Conservation (phyloP, 2,888 invertebrate genomes). For the Hyposoter dolosus region DNA sequence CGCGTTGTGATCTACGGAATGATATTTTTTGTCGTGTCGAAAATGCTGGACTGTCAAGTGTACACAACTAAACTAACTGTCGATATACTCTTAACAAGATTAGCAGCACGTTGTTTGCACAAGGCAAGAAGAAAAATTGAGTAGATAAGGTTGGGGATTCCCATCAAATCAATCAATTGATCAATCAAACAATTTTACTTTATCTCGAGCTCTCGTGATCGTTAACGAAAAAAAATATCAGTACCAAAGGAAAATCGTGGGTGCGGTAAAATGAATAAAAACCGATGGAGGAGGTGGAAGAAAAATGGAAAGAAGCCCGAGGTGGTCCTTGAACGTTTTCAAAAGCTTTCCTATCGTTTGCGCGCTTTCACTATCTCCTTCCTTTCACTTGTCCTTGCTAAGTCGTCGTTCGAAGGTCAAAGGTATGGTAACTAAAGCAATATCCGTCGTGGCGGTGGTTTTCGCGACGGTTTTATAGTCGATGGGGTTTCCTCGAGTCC, state of each 20-base stretch:
- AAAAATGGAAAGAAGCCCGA: slow-evolving; percentile 20
- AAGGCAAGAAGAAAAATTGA: slow-evolving; percentile 7
- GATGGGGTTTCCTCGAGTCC: slow-evolving; percentile 42
- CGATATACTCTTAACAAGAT: background rate
- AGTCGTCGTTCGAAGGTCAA: slow-evolving; percentile 67
- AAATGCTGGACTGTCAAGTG: no score
- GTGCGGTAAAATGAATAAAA: slow-evolving; percentile 45
- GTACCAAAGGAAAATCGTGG: slow-evolving; percentile 23
- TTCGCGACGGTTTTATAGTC: slow-evolving; percentile 60
- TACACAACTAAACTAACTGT: no score
- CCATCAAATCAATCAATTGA: slow-evolving; percentile 10
- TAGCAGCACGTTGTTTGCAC: background rate
- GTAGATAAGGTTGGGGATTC: background rate
- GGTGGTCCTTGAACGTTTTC: slow-evolving; percentile 20
- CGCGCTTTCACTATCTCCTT: slow-evolving; percentile 28
- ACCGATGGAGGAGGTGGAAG: background rate
- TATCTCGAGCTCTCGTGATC: background rate
- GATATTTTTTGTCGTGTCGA: no score
- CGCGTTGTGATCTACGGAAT: no score
- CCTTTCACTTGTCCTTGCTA: slow-evolving; percentile 31
- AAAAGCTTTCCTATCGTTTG: slow-evolving; percentile 46
- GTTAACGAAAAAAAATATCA: slow-evolving; percentile 2
- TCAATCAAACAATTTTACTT: slow-evolving; percentile 23
- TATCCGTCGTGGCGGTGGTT: slow-evolving; percentile 72
- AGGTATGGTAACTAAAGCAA: slow-evolving; percentile 81